These are phyloP conservation scores for Rhodeus uyekii DNA, from an alignment of 2,797 vertebrate species.

Conservation along the genomic window DNA sequence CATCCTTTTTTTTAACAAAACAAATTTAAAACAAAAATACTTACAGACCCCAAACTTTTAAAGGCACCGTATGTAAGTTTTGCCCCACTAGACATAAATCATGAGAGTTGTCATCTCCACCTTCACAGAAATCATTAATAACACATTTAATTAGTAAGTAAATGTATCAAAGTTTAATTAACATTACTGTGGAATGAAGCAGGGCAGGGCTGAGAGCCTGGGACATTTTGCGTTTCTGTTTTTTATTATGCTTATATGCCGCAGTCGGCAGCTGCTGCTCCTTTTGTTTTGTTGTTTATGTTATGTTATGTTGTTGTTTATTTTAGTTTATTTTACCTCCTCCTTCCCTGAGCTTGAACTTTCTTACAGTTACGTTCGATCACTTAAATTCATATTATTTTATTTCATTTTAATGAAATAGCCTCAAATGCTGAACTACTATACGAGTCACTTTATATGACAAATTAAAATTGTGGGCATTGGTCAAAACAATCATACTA, in stretches of 20 bases:
- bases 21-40: too few species aligned
- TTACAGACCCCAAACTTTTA: not conserved
- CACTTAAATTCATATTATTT: not conserved
- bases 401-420: not conserved
- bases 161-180: not conserved
- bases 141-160: not conserved
- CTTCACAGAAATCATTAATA: not conserved
- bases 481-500: not conserved
- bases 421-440: not conserved
- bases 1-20: too few species aligned
- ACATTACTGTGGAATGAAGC: not conserved
- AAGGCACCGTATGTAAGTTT: not conserved
- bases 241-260: not conserved
- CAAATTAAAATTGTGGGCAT: too few species aligned
- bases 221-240: not conserved
- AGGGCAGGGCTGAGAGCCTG: not conserved
- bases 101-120: not conserved
- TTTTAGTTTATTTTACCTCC: too few species aligned
- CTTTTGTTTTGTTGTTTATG: not conserved
- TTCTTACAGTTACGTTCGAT: too few species aligned
- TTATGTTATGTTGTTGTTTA: too few species aligned
- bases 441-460: too few species aligned
- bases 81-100: not conserved
- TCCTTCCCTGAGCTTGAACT: not conserved
- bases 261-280: not conserved